phyloP scores from a whole-genome alignment of 2,113 vertebrate genomes.

The Sinocyclocheilus anophthalmus region DNA sequence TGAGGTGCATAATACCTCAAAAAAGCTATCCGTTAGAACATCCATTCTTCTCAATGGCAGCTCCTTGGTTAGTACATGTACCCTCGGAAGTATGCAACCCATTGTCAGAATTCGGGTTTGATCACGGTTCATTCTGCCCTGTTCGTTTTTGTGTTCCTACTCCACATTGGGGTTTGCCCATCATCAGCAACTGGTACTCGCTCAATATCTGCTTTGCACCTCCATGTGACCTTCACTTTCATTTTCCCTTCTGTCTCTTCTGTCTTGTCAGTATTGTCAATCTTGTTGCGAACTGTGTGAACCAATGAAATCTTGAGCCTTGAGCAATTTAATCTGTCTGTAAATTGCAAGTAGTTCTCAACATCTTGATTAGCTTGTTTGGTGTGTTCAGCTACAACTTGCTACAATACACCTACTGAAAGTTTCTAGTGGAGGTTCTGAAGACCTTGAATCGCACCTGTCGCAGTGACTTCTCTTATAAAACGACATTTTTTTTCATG shows the following conservation, averaged over 20 bases:
- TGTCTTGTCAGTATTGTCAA: neutral
- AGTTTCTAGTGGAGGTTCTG: too few species aligned
- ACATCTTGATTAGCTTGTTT: too few species aligned
- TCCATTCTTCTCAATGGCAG: neutral
- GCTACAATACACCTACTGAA: too few species aligned
- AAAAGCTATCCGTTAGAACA: neutral
- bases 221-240: neutral
- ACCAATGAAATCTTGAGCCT: too few species aligned
- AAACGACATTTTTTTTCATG: too few species aligned
- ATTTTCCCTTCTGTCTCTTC: neutral
- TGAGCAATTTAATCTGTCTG: too few species aligned
- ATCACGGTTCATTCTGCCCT: neutral
- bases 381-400: too few species aligned
- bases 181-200: neutral
- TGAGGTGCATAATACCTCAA: neutral
- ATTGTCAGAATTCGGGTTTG: neutral
- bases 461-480: too few species aligned
- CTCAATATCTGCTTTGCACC: neutral
- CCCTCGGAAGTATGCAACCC: neutral
- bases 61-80: neutral
- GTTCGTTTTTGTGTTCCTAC: neutral
- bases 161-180: neutral
- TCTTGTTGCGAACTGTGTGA: neutral
- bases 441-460: too few species aligned
- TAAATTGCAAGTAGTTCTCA: too few species aligned